Evolutionary conservation across 2,797 vertebrate species (phyloP).

Genomic region (Lepilemur septentrionalis): DNA sequence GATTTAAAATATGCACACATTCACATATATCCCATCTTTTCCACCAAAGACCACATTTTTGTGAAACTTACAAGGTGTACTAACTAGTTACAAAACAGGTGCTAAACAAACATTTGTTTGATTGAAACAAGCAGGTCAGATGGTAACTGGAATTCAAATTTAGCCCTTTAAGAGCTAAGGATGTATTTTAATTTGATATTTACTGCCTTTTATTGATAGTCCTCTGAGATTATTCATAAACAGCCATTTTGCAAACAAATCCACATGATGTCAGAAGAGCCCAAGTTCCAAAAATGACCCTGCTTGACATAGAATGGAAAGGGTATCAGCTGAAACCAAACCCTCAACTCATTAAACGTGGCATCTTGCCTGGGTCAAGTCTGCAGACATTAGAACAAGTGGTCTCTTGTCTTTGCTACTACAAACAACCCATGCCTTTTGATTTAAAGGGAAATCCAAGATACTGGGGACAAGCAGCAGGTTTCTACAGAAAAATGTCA

Average conservation of each 20-base stretch:
- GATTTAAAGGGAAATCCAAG: neutral
- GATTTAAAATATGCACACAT: neutral
- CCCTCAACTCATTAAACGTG: neutral
- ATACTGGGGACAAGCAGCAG: neutral
- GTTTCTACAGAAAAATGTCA: neutral
- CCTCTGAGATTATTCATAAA: neutral
- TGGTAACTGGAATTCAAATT: neutral
- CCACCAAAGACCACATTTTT: neutral
- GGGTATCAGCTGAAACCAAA: neutral
- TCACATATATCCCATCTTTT: neutral
- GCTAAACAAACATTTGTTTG: neutral
- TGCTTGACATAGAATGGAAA: neutral
- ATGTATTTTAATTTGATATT: constrained; percentile 44
- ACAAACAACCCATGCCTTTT: neutral
- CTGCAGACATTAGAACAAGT: neutral
- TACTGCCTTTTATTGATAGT: constrained; percentile 21
- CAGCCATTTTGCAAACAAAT: neutral
- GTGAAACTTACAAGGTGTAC: neutral
- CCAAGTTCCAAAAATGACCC: neutral
- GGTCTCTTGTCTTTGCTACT: neutral
- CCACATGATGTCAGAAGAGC: neutral
- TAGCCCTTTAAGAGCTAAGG: neutral
- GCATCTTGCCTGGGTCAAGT: neutral
- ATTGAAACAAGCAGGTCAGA: neutral
- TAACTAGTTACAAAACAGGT: neutral